Conservation (phyloP, 2,797 vertebrate species). For the Bucorvus abyssinicus region DNA sequence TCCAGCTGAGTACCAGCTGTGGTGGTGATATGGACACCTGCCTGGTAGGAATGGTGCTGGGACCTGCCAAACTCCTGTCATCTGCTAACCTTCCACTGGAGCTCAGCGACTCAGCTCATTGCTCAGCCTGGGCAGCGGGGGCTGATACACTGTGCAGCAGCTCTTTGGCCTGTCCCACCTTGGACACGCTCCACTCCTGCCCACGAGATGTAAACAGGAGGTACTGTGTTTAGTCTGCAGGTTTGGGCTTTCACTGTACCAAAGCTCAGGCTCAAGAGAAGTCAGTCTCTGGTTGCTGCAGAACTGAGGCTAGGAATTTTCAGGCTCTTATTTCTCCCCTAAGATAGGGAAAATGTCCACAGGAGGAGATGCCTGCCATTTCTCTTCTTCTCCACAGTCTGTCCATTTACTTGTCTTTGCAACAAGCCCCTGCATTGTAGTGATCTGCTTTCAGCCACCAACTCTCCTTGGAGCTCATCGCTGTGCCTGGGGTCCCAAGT, state of each 20-base stretch:
- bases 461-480: background rate
- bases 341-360: background rate
- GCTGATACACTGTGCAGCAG: background rate
- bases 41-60: background rate
- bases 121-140: background rate
- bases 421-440: background rate
- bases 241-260: slow-evolving; percentile 26
- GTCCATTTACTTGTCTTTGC: background rate
- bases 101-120: background rate
- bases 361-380: background rate
- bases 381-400: background rate
- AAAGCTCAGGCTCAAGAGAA: background rate
- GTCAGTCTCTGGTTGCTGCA: background rate
- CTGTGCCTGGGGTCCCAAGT: background rate
- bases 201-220: slow-evolving; percentile 49
- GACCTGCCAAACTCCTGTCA: slow-evolving; percentile 46
- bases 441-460: background rate
- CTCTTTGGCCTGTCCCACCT: background rate
- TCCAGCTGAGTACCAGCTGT: background rate
- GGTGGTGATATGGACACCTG: slow-evolving; percentile 7
- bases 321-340: background rate
- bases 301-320: background rate
- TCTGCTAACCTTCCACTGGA: background rate
- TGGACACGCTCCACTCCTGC: background rate
- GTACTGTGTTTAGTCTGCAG: slow-evolving; percentile 58